Evolutionary conservation across 2,888 invertebrate species (phyloP), one percentile per base, ranked within the genome.

Genomic region (Drosophila lutescens): DNA sequence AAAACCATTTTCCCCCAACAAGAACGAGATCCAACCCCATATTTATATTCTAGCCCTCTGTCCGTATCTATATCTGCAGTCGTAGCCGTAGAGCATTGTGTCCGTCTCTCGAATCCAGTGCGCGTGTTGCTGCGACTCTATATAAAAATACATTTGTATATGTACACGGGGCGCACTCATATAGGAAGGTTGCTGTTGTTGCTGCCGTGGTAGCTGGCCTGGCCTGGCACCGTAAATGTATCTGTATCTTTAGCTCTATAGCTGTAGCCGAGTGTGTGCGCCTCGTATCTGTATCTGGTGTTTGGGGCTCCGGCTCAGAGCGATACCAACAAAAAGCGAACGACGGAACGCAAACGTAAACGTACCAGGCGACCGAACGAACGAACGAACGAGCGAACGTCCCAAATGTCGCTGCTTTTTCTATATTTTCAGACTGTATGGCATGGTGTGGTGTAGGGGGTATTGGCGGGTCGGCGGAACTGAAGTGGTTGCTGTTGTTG

Each of bases 71-170:
- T 60, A 71, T 53, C 50, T 61, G 36, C 40, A 36, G 41, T 43
- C 47, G 58, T 51, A 40, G 46, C 59, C 46, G 30, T 15, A 23
- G 74, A 63, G 79, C 77, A 76, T 54, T 66, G 49, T 36, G 56
- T 63, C 55, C 76, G 78, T 58, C 75, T 84, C 69, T 30, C 78
- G 80, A 74, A 78, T 79, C 80, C 88, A 85, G 80, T 83, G 83
- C 79, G 87, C 83, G 82, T 85, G 87, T 82, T 86, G 87, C 87
- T 79, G 53, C 57, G 63, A 66, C 69, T 82, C 66, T 78, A 47
- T 68, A 40, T 76, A 71, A 73, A 73, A 47, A 56, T 58, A 74
- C 32, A 51, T 15, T 53, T 60, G 51, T 77, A 59, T 73, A 49
- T 71, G 40, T 66, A 32, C 50, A 13, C 43, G 20, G 41, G 51